phyloP scores from a whole-genome alignment of 2,888 invertebrate genomes.

The Ellobium chinense region DNA sequence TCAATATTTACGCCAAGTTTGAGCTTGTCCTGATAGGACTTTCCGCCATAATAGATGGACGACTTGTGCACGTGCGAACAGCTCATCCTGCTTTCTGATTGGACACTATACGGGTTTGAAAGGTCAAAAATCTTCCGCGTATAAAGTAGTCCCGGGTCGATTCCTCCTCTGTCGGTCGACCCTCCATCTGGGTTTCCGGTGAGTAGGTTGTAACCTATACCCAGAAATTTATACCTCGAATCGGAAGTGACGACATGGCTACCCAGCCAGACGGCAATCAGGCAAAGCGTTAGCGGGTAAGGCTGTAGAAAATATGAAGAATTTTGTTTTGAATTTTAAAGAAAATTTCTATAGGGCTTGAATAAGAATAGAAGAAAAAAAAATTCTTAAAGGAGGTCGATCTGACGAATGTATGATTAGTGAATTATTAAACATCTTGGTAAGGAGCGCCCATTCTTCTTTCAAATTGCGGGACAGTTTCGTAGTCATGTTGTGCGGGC shows the following conservation, averaged over 20 bases:
- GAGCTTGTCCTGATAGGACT: slow-evolving; percentile 61
- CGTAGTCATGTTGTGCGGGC: no score
- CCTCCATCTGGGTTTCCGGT: slow-evolving; percentile 64
- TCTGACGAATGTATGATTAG: no score
- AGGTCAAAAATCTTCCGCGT: slow-evolving; percentile 55
- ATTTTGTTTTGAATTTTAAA: no score
- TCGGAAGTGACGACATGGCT: background rate
- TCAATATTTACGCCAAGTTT: slow-evolving; percentile 42
- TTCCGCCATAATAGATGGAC: slow-evolving; percentile 56
- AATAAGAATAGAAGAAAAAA: no score
- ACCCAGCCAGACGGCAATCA: no score
- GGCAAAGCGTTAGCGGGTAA: no score
- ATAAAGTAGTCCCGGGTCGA: slow-evolving; percentile 57
- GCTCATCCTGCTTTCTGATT: slow-evolving; percentile 52
- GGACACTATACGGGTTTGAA: slow-evolving; percentile 32
- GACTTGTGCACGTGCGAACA: slow-evolving; percentile 53
- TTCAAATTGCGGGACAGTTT: no score
- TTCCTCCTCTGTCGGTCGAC: slow-evolving; percentile 53
- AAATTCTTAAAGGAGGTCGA: no score
- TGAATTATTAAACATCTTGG: no score
- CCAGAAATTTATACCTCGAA: slow-evolving; percentile 37
- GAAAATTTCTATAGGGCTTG: no score
- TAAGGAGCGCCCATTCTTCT: no score
- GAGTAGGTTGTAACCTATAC: slow-evolving; percentile 59
- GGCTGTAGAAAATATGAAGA: no score